These are phyloP conservation scores for Dendronephthya gigantea DNA, from an alignment of 64 coral and sea anemone genomes.

Conservation along the genomic window DNA sequence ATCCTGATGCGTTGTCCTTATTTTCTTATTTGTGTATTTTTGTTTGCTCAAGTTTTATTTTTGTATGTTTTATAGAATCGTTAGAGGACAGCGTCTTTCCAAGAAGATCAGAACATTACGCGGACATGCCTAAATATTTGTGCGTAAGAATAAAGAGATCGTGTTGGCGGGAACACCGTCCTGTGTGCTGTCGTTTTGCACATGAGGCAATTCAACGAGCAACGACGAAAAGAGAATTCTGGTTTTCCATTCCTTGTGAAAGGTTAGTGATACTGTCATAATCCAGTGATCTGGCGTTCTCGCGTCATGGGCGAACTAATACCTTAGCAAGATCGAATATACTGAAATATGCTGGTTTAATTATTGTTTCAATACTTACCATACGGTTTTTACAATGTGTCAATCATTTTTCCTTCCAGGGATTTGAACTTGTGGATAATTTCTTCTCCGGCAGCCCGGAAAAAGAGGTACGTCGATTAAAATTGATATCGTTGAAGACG, in stretches of 20 bases:
- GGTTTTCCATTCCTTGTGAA: conserved; percentile 82
- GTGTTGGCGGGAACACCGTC: conserved; percentile 31
- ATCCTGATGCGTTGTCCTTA: background rate
- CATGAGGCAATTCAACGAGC: conserved; percentile 8
- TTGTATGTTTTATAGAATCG: background rate
- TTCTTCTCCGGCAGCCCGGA: conserved; percentile 28
- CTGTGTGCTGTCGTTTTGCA: background rate
- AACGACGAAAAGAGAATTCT: conserved; percentile 57
- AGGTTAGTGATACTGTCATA: conserved; percentile 30
- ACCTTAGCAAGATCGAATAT: no score
- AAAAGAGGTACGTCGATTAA: background rate
- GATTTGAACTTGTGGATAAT: conserved; percentile 19
- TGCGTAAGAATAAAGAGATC: conserved; percentile 84
- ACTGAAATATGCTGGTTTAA: no score
- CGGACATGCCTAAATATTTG: conserved; percentile 62
- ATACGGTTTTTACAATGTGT: background rate
- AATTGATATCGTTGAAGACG: no score
- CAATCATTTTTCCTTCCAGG: background rate
- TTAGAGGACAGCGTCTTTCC: conserved; percentile 31
- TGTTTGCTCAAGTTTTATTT: background rate
- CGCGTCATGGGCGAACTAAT: background rate
- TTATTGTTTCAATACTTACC: no score
- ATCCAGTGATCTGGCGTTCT: background rate
- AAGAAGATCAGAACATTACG: conserved; percentile 42
- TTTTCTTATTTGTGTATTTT: no score